Conservation (phyloP, 1,140 invertebrate species). For the Steinernema feltiae region DNA sequence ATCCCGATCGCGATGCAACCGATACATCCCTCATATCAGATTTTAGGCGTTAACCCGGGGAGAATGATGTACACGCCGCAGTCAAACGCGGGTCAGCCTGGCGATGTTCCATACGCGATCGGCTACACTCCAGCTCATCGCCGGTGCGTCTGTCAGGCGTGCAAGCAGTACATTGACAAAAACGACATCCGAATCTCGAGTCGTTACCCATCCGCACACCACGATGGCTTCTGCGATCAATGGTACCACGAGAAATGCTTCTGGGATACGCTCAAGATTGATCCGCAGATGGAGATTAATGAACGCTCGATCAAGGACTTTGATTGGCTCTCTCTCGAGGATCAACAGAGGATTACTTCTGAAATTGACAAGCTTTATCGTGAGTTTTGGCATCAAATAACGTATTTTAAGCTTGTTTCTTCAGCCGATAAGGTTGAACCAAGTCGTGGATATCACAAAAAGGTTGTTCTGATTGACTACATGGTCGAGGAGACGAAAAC, state of each 20-base stretch:
- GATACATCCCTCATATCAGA: background rate
- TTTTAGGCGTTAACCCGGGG: background rate
- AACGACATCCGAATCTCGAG: background rate
- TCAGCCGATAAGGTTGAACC: background rate
- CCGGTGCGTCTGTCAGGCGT: background rate
- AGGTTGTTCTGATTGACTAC: background rate
- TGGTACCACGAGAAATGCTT: background rate
- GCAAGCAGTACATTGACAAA: background rate
- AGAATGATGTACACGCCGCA: background rate
- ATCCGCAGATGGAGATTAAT: background rate
- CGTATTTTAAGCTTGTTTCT: background rate
- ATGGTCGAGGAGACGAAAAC: background rate
- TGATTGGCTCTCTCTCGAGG: background rate
- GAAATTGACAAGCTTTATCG: slow-evolving; percentile 9
- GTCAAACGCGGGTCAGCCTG: background rate
- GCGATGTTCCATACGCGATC: background rate
- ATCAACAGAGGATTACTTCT: background rate
- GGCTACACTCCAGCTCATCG: background rate
- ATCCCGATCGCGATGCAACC: too few relatives aligned
- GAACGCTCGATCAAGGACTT: slow-evolving; percentile 1
- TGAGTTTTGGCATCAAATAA: background rate
- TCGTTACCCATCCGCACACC: background rate
- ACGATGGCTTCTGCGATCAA: background rate
- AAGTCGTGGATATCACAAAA: background rate
- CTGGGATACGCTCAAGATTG: background rate